These are phyloP conservation scores for Apodemia hepburni DNA, from an alignment of 2,888 invertebrate species.

Conservation along the genomic window DNA sequence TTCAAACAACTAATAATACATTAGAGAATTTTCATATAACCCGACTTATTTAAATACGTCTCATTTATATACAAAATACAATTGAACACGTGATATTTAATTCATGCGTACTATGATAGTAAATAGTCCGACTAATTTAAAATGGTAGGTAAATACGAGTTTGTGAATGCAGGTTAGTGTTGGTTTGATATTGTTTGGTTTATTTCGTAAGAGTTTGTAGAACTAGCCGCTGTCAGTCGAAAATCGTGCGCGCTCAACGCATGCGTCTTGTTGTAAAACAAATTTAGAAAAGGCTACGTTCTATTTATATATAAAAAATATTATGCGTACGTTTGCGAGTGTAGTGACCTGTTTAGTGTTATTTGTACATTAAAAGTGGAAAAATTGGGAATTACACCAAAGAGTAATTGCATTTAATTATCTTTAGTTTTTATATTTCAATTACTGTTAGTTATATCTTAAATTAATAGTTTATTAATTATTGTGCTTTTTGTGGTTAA, in stretches of 20 bases:
- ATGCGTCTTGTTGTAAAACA: constrained; percentile 40
- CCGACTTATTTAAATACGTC: constrained; percentile 26
- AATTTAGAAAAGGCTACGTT: constrained; percentile 35
- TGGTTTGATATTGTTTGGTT: constrained; percentile 41
- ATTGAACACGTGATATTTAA: constrained; percentile 23
- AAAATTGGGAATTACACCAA: constrained; percentile 27
- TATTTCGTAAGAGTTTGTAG: constrained; percentile 22
- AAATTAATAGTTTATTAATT: neutral
- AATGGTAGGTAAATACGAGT: constrained; percentile 22
- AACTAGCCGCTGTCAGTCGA: constrained; percentile 40
- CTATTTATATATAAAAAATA: constrained; percentile 51
- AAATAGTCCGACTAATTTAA: constrained; percentile 30
- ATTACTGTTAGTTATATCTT: constrained; percentile 17
- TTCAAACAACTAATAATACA: constrained; percentile 16
- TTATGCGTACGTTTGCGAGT: constrained; percentile 51
- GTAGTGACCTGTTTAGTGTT: constrained; percentile 55
- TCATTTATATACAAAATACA: neutral
- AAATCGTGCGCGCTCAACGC: constrained; percentile 54
- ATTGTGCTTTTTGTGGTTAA: too few species aligned
- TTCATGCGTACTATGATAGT: constrained; percentile 30
- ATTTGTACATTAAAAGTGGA: constrained; percentile 27
- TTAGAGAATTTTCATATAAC: constrained; percentile 25
- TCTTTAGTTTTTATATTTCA: constrained; percentile 20
- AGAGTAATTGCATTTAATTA: constrained; percentile 14
- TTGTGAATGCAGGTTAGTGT: constrained; percentile 18